Conservation (phyloP, 1,140 invertebrate genomes). For the Marisa cornuarietis region DNA sequence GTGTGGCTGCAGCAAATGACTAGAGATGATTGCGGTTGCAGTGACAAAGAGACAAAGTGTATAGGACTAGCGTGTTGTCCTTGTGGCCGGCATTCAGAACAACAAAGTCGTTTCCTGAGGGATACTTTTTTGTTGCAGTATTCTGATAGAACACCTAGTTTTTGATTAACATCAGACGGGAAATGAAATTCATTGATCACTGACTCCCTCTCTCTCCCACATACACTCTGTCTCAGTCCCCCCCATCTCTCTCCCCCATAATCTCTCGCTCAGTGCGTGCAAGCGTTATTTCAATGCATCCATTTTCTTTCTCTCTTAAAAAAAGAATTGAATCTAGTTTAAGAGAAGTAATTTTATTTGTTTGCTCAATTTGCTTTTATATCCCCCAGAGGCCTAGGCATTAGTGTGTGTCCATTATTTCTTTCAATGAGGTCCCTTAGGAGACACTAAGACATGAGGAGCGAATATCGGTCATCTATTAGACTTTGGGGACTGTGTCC, state of each 20-base stretch:
- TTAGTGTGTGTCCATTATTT: no score
- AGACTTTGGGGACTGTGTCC: no score
- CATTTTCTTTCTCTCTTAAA: no score
- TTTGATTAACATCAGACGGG: neutral
- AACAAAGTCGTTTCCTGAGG: neutral
- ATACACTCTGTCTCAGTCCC: neutral
- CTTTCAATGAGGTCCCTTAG: no score
- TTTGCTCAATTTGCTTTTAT: no score
- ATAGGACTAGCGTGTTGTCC: neutral
- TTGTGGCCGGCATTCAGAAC: neutral
- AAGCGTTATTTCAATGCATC: no score
- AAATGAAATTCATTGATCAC: neutral
- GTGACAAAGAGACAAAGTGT: neutral
- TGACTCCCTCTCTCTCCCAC: slow-evolving; percentile 4
- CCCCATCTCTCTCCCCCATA: neutral
- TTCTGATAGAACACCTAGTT: neutral
- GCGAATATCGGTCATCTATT: no score
- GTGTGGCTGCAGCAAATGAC: neutral
- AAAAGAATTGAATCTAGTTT: no score
- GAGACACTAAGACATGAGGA: no score
- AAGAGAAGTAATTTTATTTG: no score
- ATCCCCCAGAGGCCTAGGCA: no score
- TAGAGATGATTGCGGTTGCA: neutral
- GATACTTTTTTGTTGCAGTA: neutral
- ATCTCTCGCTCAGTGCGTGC: no score